Percentiles rank a stretch among this genome's conserved stretches.
phyloP scores from a whole-genome alignment of 2,797 vertebrate species.

The Rhabdomys pumilio region DNA sequence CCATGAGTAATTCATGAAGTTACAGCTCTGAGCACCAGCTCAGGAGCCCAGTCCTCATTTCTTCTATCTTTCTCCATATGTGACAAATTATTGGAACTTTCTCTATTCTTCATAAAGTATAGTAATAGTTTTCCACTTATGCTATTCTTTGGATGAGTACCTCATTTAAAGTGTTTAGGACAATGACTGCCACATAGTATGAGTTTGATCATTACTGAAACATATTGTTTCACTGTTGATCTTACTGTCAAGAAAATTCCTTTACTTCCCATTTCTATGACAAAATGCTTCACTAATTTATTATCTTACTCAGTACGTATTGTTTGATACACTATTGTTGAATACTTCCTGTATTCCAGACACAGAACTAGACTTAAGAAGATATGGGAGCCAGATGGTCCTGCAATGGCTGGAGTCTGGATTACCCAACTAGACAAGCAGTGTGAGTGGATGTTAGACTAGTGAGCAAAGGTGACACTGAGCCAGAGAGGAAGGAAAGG shows the following conservation, averaged over 20 bases:
- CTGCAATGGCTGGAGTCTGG: neutral
- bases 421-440: neutral
- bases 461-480: neutral
- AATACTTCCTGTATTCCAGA: neutral
- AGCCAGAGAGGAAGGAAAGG: neutral
- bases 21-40: neutral
- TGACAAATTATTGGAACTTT: neutral
- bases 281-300: neutral
- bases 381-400: neutral
- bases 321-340: neutral
- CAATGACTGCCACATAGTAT: neutral
- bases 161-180: conserved; percentile 54
- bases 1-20: too few species aligned
- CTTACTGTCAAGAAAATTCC: conserved; percentile 26
- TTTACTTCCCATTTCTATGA: neutral
- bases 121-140: neutral
- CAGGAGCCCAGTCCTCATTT: neutral
- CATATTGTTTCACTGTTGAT: neutral
- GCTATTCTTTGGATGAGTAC: neutral
- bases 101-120: conserved; percentile 20
- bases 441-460: neutral
- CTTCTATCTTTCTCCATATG: neutral
- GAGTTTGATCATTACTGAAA: conserved; percentile 28
- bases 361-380: conserved; percentile 14
- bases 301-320: conserved; percentile 24